These are phyloP conservation scores for Ichneumoninae sp. DNA, from an alignment of 2,888 invertebrate species.

Conservation along the genomic window DNA sequence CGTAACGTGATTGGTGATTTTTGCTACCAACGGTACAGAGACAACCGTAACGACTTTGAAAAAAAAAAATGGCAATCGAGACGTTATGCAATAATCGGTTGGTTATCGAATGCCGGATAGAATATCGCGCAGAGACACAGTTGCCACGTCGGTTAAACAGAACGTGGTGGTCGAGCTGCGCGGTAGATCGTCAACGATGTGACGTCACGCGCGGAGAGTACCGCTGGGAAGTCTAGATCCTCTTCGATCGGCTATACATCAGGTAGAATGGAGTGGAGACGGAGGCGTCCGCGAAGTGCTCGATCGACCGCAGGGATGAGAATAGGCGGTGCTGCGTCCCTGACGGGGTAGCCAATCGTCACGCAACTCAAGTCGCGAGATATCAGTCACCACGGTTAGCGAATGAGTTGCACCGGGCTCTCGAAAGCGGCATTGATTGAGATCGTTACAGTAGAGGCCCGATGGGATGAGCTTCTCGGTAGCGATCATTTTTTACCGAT, in stretches of 20 bases:
- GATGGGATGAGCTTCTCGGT: slow-evolving; percentile 3
- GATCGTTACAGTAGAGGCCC: background rate
- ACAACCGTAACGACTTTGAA: background rate
- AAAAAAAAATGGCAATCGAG: background rate
- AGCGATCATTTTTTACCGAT: background rate
- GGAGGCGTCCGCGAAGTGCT: slow-evolving; percentile 39
- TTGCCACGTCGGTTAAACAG: background rate
- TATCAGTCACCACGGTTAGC: slow-evolving; percentile 19
- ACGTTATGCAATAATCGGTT: background rate
- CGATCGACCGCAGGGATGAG: slow-evolving; percentile 28
- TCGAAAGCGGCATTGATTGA: background rate
- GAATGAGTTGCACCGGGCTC: background rate
- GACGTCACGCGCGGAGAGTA: background rate
- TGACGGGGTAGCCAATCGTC: slow-evolving; percentile 68
- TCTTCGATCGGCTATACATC: slow-evolving; percentile 18
- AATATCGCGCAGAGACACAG: background rate
- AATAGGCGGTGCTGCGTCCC: slow-evolving; percentile 69
- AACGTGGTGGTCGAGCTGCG: background rate
- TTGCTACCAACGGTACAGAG: background rate
- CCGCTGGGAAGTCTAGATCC: background rate
- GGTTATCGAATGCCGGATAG: slow-evolving; percentile 1
- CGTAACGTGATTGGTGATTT: background rate
- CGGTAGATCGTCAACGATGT: background rate
- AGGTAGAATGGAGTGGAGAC: slow-evolving; percentile 23
- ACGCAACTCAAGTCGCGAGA: slow-evolving; percentile 50